Percentiles rank a stretch among this genome's conserved stretches.
phyloP scores from a whole-genome alignment of 2,113 vertebrate genomes.

The Hucho hucho region DNA sequence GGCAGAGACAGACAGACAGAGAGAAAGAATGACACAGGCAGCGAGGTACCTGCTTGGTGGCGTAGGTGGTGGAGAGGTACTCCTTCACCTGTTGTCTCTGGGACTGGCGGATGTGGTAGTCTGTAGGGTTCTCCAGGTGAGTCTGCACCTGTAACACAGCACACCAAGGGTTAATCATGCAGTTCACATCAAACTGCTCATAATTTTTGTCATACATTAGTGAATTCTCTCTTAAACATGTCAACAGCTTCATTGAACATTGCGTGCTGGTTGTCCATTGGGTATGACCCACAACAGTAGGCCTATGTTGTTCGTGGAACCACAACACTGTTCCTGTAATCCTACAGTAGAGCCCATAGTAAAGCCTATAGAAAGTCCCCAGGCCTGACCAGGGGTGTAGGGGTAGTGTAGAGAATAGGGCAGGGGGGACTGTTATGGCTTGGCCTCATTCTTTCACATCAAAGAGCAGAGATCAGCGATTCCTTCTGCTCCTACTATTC shows the following conservation, averaged over 20 bases:
- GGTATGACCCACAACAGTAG: background rate
- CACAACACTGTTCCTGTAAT: constrained; percentile 15
- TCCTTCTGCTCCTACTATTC: background rate
- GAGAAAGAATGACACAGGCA: background rate
- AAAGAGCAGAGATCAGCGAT: constrained; percentile 7
- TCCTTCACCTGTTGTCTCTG: constrained; percentile 94
- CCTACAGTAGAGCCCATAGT: constrained; percentile 35
- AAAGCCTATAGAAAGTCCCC: constrained; percentile 13
- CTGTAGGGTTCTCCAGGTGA: constrained; percentile 95
- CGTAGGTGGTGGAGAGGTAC: constrained; percentile 90
- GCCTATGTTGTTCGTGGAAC: background rate
- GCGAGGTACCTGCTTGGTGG: constrained; percentile 84
- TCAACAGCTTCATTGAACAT: background rate
- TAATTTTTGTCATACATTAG: too few relatives aligned
- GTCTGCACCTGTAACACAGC: constrained; percentile 83
- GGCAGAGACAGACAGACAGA: background rate
- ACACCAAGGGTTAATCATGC: background rate
- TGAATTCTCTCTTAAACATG: too few relatives aligned
- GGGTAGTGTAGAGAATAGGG: background rate
- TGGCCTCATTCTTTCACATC: constrained; percentile 13
- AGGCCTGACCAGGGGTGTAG: too few relatives aligned
- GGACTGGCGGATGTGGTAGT: constrained; percentile 95
- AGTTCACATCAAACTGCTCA: background rate
- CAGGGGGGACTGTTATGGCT: background rate
- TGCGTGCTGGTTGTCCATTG: background rate